Percentiles rank a stretch among this genome's conserved stretches.
phyloP scores from a whole-genome alignment of 2,113 vertebrate species.

The Anguilla rostrata region DNA sequence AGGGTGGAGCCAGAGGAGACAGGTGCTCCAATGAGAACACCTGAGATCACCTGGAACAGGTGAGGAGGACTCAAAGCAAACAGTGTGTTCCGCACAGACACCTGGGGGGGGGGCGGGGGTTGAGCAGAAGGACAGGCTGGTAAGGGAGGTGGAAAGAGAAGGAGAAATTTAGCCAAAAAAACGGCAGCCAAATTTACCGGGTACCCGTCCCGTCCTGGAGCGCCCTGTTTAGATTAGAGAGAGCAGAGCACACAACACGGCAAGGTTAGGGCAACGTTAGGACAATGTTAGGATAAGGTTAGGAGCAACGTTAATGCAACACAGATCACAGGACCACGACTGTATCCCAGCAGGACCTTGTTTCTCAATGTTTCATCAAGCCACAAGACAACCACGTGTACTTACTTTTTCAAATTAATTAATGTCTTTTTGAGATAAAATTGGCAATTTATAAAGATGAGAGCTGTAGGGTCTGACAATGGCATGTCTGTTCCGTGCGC shows the following conservation, averaged over 20 bases:
- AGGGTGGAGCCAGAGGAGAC: neutral
- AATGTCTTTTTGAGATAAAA: too few species aligned
- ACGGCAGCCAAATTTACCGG: slow-evolving; percentile 82
- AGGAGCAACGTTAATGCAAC: slow-evolving; percentile 13
- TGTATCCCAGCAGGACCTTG: neutral
- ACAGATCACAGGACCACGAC: neutral
- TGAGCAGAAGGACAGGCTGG: neutral
- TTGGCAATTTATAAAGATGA: too few species aligned
- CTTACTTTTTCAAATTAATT: too few species aligned
- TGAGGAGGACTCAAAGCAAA: neutral
- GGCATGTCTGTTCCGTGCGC: too few species aligned
- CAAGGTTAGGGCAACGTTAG: neutral
- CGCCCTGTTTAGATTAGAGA: slow-evolving; percentile 87
- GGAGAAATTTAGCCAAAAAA: neutral
- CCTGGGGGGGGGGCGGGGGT: neutral
- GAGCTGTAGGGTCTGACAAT: too few species aligned
- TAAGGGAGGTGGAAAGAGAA: neutral
- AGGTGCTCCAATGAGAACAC: neutral
- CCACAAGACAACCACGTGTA: too few species aligned
- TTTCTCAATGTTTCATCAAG: too few species aligned
- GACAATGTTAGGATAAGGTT: slow-evolving; percentile 17
- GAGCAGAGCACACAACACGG: slow-evolving; percentile 66
- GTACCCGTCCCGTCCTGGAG: slow-evolving; percentile 94
- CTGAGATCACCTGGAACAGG: neutral
- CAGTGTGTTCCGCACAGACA: neutral